phyloP scores from a whole-genome alignment of 2,113 vertebrate species.

The Pseudois nayaur region DNA sequence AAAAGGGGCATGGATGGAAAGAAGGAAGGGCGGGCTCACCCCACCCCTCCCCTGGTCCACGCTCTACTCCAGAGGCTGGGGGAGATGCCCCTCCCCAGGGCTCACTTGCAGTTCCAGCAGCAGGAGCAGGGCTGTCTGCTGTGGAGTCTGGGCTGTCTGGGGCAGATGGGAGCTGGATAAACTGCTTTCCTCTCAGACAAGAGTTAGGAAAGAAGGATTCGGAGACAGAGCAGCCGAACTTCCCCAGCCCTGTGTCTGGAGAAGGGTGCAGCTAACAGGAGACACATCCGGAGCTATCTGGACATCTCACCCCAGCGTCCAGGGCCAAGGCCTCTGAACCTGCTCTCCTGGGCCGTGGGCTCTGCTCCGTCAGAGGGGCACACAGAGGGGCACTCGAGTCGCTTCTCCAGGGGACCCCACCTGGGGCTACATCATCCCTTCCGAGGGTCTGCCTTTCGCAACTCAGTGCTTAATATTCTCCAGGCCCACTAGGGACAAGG shows the following conservation, averaged over 20 bases:
- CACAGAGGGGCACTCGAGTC: rapidly evolving
- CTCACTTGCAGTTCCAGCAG: background rate
- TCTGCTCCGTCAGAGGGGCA: rapidly evolving
- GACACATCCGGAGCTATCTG: background rate
- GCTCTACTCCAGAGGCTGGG: background rate
- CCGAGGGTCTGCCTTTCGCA: background rate
- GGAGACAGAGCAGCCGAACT: rapidly evolving
- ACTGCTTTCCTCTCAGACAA: background rate
- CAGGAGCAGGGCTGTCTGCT: background rate
- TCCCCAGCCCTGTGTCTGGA: background rate
- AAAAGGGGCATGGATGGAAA: background rate
- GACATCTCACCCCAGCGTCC: background rate
- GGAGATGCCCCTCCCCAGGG: background rate
- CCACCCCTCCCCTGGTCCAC: background rate
- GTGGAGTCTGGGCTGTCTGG: background rate
- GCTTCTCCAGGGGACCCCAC: background rate
- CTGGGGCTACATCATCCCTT: rapidly evolving
- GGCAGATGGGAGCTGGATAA: background rate
- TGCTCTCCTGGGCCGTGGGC: rapidly evolving
- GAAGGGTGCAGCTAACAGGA: background rate
- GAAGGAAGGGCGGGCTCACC: background rate
- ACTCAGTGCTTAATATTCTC: background rate
- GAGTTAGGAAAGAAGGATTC: background rate
- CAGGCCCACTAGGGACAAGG: background rate
- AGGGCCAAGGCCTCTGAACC: background rate